Conservation (phyloP, 2,113 vertebrate species). For the Mustelus asterias region DNA sequence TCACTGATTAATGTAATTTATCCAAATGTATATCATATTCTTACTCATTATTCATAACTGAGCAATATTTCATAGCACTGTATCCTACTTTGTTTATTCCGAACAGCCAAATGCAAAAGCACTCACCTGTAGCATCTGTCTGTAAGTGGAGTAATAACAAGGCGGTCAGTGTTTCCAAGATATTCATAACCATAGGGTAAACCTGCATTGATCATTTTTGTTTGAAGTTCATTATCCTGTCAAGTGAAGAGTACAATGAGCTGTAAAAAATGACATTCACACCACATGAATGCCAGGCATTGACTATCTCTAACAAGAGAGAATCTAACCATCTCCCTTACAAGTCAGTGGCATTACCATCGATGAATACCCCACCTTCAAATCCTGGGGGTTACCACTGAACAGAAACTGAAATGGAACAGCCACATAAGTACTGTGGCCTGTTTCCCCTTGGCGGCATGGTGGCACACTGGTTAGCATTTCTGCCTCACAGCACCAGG, state of each 20-base stretch:
- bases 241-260: constrained; percentile 3
- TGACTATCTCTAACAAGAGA: background rate
- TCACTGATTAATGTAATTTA: background rate
- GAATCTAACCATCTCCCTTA: background rate
- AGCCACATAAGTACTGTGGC: background rate
- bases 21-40: background rate
- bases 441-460: too few species aligned
- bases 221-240: constrained; percentile 77
- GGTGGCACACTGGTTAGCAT: too few species aligned
- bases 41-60: background rate
- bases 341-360: background rate
- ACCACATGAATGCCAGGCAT: background rate
- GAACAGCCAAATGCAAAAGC: background rate
- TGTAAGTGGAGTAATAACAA: constrained; percentile 84
- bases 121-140: constrained; percentile 83
- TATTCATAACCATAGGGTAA: constrained; percentile 84
- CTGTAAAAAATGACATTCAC: background rate
- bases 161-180: constrained; percentile 72
- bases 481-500: too few species aligned
- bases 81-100: background rate
- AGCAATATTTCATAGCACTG: background rate
- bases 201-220: constrained; percentile 88
- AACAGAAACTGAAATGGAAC: background rate
- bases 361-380: background rate
- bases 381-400: background rate